Base-by-base conservation (phyloP, 2,113 vertebrate genomes). In the Hipposideros armiger region DNA sequence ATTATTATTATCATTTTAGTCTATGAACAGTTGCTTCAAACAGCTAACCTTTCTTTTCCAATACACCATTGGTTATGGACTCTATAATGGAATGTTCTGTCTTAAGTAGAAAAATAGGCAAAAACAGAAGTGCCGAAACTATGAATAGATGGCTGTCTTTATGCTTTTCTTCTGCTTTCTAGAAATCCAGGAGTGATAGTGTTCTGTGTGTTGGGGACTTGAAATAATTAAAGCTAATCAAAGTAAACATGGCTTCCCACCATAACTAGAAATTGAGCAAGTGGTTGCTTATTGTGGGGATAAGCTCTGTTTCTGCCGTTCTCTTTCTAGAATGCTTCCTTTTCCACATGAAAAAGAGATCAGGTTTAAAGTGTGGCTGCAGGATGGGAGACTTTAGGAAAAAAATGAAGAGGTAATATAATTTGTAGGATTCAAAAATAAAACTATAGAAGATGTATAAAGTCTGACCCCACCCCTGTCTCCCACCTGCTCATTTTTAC, bases 271-370 rank as follows among this genome's bases (percentile, higher is more conserved):
- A 90, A 92, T 64, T 28, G 22, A 96, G 58, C 62, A 19, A 70
- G 45, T 67, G n/a, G 28, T 97, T n/a, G 30, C 80, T 90, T 87
- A 42, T 90, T 90, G 83, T 3, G 8, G 56, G 87, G 60, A 89
- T 93, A 70, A 94, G 76, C 45, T 96, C 74, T 95, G 28, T 95
- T 90, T 95, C 91, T 81, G 87, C 84, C 84, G 95, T 96, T 97
- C 87, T 93, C 52, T 95, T 96, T 97, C 91, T 97, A 94, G 93
- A 88, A 81, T 92, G 81, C 87, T 96, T 94, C 87, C 92, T 92
- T 97, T 96, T 90, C 94, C 72, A 84, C 84, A 90, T 94, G 95
- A 96, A 96, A 97, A 93, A 90, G 83, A 96, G 84, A 90, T 96
- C 80, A 96, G 93, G 64, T 97, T 92, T 97, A 96, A 95, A 91